Base-by-base conservation (phyloP, 2,888 invertebrate species). In the Eupithecia subumbrata region DNA sequence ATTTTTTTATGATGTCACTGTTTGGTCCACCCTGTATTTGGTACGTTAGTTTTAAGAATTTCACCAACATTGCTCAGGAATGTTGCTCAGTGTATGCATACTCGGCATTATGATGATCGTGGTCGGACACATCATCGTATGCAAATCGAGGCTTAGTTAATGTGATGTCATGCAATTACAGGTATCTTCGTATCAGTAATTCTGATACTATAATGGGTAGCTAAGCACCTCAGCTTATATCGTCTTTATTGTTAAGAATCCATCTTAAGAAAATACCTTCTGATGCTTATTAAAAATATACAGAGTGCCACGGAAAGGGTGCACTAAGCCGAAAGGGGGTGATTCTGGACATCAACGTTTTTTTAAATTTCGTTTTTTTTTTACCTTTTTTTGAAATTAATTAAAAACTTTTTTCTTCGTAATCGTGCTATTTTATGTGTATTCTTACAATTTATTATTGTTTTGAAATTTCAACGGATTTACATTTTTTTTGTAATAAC, bases 71-170 rank as follows among this genome's bases (percentile, higher is more conserved):
- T 34, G 14, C 16, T 30, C 63, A 30, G 22, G 37, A 45, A 8
- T 40, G 22, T 12, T 60, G 60, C 37, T 43, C 22, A 68, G 30
- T 70, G 71, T 45, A 40, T 66, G 71, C 60, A 40, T 66, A 66
- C 72, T 52, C 48, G 34, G 67, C 66, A 60, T 67, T 74, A 69
- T 72, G 75, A 48, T 45, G 71, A 76, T 76, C 74, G 79, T 77
- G 77, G 72, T 72, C 43, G 72, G 74, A 69, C 43, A 74, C 64
- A 64, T 80, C 71, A 77, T 76, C 71, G 63, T 72, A 81, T 80
- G 81, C 78, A 79, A 76, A 75, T 78, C 70, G 34, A 60, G 48
- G 77, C 81, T 81, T 82, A 82, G 81, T 79, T 82, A 81, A 81
- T 78, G 75, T 76, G 80, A 80, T 82, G 75, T 75, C 76, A 79